phyloP scores from a whole-genome alignment of 2,797 vertebrate genomes.

The Crenuchus spilurus region DNA sequence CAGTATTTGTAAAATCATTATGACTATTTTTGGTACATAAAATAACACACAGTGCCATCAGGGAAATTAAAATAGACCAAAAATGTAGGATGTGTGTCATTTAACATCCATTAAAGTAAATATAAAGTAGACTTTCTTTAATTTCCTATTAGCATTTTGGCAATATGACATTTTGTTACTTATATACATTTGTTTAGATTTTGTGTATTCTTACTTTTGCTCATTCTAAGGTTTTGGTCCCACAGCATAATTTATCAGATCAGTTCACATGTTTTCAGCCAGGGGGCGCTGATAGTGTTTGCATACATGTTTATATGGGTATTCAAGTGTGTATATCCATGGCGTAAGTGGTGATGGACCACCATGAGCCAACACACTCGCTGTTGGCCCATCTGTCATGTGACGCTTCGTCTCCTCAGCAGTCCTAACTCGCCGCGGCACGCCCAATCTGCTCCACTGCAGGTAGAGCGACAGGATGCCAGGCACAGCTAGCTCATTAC shows the following conservation, averaged over 20 bases:
- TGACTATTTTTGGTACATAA: too few relatives aligned
- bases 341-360: conserved; percentile 25
- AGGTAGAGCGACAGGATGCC: conserved; percentile 72
- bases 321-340: conserved; percentile 16
- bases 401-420: conserved; percentile 75
- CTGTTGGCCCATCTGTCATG: conserved; percentile 81
- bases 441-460: conserved; percentile 81
- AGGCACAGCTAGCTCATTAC: conserved; percentile 53
- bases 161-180: too few relatives aligned
- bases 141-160: too few relatives aligned
- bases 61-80: too few relatives aligned
- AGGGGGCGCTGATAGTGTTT: conserved; percentile 51
- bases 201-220: background rate
- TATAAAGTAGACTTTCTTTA: too few relatives aligned
- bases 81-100: too few relatives aligned
- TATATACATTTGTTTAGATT: background rate
- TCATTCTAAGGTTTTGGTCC: background rate
- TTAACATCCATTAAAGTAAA: too few relatives aligned
- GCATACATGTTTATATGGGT: conserved; percentile 42
- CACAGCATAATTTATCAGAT: background rate
- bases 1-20: too few relatives aligned
- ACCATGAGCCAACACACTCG: conserved; percentile 61
- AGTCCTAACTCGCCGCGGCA: conserved; percentile 76
- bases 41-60: too few relatives aligned
- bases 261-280: conserved; percentile 49